A percentile compares a stretch with the other conserved stretches of the same genome.
phyloP scores from a whole-genome alignment of 35 echinoderm and acorn worm genomes.

The Lytechinus variegatus region DNA sequence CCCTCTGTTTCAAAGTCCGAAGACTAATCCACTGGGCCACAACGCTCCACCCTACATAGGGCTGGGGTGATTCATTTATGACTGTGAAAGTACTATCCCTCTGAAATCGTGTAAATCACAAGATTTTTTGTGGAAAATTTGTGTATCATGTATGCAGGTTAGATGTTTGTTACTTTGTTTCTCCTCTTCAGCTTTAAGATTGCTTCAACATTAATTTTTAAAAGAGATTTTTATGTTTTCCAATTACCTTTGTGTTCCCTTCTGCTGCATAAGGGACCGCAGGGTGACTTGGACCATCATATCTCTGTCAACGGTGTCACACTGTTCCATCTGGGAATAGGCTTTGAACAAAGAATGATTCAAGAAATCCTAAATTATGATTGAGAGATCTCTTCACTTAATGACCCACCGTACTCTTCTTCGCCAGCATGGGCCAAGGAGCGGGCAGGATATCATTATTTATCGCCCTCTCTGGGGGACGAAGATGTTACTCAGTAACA shows the following conservation, averaged over 20 bases:
- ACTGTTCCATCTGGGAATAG: background rate
- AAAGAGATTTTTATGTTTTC: background rate
- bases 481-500: background rate
- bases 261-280: background rate
- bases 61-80: too few relatives aligned
- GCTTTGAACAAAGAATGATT: slow-evolving; percentile 4
- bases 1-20: too few relatives aligned
- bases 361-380: background rate
- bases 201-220: too few relatives aligned
- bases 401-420: background rate
- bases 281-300: background rate
- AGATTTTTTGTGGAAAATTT: too few relatives aligned
- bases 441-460: background rate
- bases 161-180: too few relatives aligned
- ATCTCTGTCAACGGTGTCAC: background rate
- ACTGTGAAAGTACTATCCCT: too few relatives aligned
- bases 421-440: background rate
- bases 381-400: slow-evolving; percentile 11
- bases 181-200: too few relatives aligned
- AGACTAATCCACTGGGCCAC: too few relatives aligned
- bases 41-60: too few relatives aligned
- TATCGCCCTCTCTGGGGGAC: background rate
- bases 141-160: too few relatives aligned
- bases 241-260: background rate
- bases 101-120: too few relatives aligned